Percentiles rank a stretch among this genome's conserved stretches.
phyloP scores from a whole-genome alignment of 2,888 invertebrate genomes.

The Eupithecia exiguata region DNA sequence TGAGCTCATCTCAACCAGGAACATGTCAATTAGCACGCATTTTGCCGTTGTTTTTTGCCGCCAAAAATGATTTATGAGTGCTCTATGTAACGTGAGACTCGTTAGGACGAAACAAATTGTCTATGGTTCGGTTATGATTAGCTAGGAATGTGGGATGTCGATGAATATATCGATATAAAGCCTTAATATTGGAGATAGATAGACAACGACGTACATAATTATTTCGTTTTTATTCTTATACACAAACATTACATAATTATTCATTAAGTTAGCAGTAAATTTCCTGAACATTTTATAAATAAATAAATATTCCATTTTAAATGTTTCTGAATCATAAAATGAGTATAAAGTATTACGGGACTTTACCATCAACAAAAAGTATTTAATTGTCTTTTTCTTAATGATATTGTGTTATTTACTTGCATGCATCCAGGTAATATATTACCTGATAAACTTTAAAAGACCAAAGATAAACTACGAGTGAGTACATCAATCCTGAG shows the following conservation, averaged over 20 bases:
- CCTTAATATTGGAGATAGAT: neutral
- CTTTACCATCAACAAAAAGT: neutral
- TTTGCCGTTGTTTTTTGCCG: constrained; percentile 70
- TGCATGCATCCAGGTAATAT: neutral
- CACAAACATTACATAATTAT: too few species aligned
- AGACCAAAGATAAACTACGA: neutral
- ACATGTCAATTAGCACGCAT: constrained; percentile 82
- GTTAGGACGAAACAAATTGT: constrained; percentile 79
- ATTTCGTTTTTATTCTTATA: neutral
- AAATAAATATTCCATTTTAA: neutral
- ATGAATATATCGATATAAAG: constrained; percentile 24
- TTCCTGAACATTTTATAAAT: too few species aligned
- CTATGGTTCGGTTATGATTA: constrained; percentile 60
- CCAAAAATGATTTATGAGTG: constrained; percentile 78
- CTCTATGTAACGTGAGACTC: constrained; percentile 71
- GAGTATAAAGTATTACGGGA: neutral
- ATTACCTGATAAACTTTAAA: neutral
- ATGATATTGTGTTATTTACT: neutral
- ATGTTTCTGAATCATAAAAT: neutral
- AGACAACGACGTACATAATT: neutral
- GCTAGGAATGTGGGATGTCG: constrained; percentile 49
- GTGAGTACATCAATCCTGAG: constrained; percentile 12
- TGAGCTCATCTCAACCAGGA: constrained; percentile 63
- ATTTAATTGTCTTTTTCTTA: neutral
- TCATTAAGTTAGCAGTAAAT: too few species aligned